These are phyloP conservation scores for Noctuana brunneofusca DNA, from an alignment of 2,888 invertebrate genomes.

Conservation along the genomic window DNA sequence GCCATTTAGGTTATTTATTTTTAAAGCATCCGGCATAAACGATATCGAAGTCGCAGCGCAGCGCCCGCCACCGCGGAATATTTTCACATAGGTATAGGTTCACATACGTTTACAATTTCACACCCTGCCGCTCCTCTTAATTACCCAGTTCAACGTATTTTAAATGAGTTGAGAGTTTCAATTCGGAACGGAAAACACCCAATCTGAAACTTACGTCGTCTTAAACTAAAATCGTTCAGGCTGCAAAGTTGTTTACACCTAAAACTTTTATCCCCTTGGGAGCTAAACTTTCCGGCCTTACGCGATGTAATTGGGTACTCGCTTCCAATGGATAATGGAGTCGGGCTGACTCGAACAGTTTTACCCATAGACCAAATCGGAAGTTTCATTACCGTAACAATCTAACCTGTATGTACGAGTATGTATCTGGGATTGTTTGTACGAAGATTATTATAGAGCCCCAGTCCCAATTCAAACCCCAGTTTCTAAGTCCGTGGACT, in stretches of 20 bases:
- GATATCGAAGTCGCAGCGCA: slow-evolving; percentile 44
- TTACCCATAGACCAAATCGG: neutral
- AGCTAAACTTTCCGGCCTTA: slow-evolving; percentile 40
- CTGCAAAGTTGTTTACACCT: slow-evolving; percentile 49
- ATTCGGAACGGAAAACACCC: slow-evolving; percentile 45
- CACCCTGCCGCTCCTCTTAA: slow-evolving; percentile 66
- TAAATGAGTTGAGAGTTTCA: slow-evolving; percentile 52
- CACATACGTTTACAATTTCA: slow-evolving; percentile 70
- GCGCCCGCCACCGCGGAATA: slow-evolving; percentile 58
- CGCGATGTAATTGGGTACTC: slow-evolving; percentile 42
- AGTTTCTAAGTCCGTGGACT: no score
- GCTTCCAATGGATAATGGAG: slow-evolving; percentile 38
- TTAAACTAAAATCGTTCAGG: slow-evolving; percentile 48
- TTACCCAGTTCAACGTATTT: slow-evolving; percentile 72
- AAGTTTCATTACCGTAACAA: neutral
- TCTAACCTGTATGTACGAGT: neutral
- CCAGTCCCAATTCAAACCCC: no score
- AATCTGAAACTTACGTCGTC: slow-evolving; percentile 51
- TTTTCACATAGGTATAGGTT: slow-evolving; percentile 55
- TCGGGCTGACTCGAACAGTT: slow-evolving; percentile 13
- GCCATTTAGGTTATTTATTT: slow-evolving; percentile 39
- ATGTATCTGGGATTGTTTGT: neutral
- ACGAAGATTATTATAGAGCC: neutral
- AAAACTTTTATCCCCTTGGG: slow-evolving; percentile 45
- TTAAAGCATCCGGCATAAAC: slow-evolving; percentile 43